A percentile compares a stretch with the other conserved stretches of the same genome.
phyloP scores from a whole-genome alignment of 2,113 vertebrate species.

The Megaptera novaeangliae region DNA sequence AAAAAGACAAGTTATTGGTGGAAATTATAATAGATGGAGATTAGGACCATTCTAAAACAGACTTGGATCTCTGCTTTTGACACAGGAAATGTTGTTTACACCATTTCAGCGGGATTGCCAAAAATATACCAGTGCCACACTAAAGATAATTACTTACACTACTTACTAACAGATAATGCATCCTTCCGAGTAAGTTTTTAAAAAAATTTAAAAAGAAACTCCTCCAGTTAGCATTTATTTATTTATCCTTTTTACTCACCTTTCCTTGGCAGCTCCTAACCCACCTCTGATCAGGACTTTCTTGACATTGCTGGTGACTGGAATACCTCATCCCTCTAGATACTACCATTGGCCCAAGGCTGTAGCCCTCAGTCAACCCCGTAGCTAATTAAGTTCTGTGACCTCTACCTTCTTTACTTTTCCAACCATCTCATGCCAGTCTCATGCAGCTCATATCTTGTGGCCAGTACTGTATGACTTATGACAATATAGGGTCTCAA shows the following conservation, averaged over 20 bases:
- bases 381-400: neutral
- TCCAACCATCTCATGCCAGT: neutral
- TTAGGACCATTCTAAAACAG: conserved; percentile 66
- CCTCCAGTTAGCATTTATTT: conserved; percentile 33
- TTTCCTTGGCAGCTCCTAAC: neutral
- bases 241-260: conserved; percentile 19
- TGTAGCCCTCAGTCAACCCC: neutral
- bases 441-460: neutral
- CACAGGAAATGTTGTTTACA: conserved; percentile 67
- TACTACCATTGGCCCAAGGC: neutral
- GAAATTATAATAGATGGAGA: conserved; percentile 68
- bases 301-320: neutral
- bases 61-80: conserved; percentile 63
- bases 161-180: conserved; percentile 73
- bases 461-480: neutral
- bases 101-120: conserved; percentile 62
- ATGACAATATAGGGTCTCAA: neutral
- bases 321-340: neutral
- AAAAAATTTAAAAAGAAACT: conserved; percentile 31
- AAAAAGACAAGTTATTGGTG: conserved; percentile 77
- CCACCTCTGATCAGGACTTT: neutral
- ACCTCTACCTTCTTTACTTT: neutral
- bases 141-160: conserved; percentile 65
- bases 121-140: conserved; percentile 62
- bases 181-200: conserved; percentile 44